Base-by-base conservation (phyloP, 2,797 vertebrate species). In the Protonibea diacanthus region DNA sequence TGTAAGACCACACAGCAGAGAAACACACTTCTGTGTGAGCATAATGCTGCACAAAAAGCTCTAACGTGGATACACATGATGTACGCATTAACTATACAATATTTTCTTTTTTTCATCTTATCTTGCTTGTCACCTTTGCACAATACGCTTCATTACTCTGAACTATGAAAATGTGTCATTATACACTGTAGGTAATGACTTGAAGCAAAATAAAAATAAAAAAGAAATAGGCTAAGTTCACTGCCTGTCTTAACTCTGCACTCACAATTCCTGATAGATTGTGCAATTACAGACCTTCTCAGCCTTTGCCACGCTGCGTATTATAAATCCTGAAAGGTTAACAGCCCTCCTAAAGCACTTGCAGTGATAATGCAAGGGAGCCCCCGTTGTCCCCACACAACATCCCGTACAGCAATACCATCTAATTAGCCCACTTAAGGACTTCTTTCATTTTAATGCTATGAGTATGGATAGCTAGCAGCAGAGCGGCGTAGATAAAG, bases 401-500 rank as follows among this genome's bases (percentile, higher is more conserved):
- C 81, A 80, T 87, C 65, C 70, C 47, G 58, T 85, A 86, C 71
- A 82, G 83, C 86, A 88, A 89, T 82, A 83, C 86, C 93, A 93
- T 91, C 93, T 94, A 94, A 96, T 95, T 95, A 95, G 92, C 88
- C 91, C 85, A 93, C 92, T 94, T 94, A 93, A 88, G 89, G 76
- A 81, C 88, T 94, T 88, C 91, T 93, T 93, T 95, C 89, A 90
- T 91, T 92, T 91, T 87, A 90, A 87, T 87, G 90, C 93, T 89
- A 91, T 86, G 92, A 94, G 93, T 92, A 94, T 86, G 86, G 90
- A 94, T 90, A 91, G 93, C 91, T 93, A 90, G 91, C 90, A 89
- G 93, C 90, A 88, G 86, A 93, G 90, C 85, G 79, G 79, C 82
- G 75, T 79, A 89, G 90, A 91, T 90, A 91, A 93, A 94, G 89